These are phyloP conservation scores for Sardina pilchardus DNA, from an alignment of 2,113 vertebrate species.

Conservation along the genomic window DNA sequence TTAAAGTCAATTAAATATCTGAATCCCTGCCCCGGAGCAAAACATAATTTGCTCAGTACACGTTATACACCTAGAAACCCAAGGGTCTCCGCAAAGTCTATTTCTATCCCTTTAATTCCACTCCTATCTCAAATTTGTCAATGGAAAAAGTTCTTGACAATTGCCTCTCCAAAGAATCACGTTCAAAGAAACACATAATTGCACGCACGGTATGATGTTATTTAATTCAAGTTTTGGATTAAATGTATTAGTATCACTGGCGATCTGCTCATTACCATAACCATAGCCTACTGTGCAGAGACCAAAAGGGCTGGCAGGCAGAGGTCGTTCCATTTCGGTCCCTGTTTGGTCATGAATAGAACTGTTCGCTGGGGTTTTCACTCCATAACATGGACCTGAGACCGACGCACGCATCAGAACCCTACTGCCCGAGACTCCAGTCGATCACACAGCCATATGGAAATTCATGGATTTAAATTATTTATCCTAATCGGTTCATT, in stretches of 20 bases:
- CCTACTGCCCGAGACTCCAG: slow-evolving; percentile 56
- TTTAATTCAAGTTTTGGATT: slow-evolving; percentile 72
- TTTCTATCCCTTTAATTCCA: slow-evolving; percentile 72
- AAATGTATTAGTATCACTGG: slow-evolving; percentile 67
- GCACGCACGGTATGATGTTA: slow-evolving; percentile 66
- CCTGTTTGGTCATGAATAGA: slow-evolving; percentile 54
- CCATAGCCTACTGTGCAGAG: slow-evolving; percentile 55
- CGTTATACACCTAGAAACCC: slow-evolving; percentile 87
- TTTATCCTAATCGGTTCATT: slow-evolving; percentile 77
- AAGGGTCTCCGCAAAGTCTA: slow-evolving; percentile 82
- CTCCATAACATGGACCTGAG: slow-evolving; percentile 61
- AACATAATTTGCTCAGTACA: slow-evolving; percentile 90
- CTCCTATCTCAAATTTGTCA: slow-evolving; percentile 54
- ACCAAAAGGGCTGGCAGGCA: slow-evolving; percentile 43
- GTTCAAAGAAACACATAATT: slow-evolving; percentile 66
- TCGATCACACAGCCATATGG: slow-evolving; percentile 73
- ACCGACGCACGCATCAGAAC: slow-evolving; percentile 49
- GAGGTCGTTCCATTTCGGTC: slow-evolving; percentile 54
- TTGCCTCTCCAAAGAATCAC: slow-evolving; percentile 48
- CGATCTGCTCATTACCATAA: slow-evolving; percentile 73
- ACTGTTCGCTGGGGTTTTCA: slow-evolving; percentile 62
- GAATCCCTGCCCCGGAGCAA: slow-evolving; percentile 88
- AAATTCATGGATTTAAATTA: slow-evolving; percentile 73
- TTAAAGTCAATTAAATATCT: slow-evolving; percentile 97
- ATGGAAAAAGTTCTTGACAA: slow-evolving; percentile 52